Evolutionary conservation across 2,797 vertebrate genomes (phyloP).

Genomic region (Gadopsis bispinosus): DNA sequence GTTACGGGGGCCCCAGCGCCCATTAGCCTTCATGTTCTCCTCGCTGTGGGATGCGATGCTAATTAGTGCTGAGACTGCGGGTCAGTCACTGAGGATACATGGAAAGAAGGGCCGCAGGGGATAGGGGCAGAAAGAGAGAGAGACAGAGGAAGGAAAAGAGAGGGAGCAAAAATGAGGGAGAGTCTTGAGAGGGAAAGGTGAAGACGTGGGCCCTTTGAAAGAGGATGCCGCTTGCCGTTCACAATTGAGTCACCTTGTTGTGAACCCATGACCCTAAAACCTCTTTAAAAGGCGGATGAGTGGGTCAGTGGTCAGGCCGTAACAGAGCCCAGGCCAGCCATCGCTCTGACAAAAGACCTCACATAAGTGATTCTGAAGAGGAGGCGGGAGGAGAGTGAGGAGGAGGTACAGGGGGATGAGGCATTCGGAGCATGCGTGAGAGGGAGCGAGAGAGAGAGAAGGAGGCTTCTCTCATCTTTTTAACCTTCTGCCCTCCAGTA

Average conservation of each 20-base stretch:
- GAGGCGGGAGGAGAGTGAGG: constrained; percentile 61
- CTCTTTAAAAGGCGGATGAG: constrained; percentile 81
- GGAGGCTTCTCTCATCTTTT: constrained; percentile 56
- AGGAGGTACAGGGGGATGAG: constrained; percentile 58
- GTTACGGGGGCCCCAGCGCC: constrained; percentile 68
- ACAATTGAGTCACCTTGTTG: constrained; percentile 85
- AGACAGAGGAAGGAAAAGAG: constrained; percentile 40
- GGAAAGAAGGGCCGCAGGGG: constrained; percentile 35
- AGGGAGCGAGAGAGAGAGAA: constrained; percentile 22
- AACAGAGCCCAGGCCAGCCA: constrained; percentile 75
- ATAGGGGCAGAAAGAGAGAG: constrained; percentile 29
- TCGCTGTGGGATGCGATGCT: constrained; percentile 82
- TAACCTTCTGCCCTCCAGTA: constrained; percentile 66
- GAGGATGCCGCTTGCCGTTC: constrained; percentile 77
- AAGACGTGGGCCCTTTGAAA: constrained; percentile 81
- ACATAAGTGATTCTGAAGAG: constrained; percentile 78
- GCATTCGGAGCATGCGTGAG: constrained; percentile 64
- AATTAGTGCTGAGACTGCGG: constrained; percentile 79
- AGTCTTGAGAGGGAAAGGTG: constrained; percentile 73
- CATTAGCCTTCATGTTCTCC: constrained; percentile 80
- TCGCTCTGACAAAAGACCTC: constrained; percentile 76
- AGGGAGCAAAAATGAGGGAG: constrained; percentile 30
- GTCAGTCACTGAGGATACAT: constrained; percentile 73
- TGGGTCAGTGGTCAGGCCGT: constrained; percentile 83
- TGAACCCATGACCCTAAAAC: constrained; percentile 85